Percentiles rank a stretch among this genome's conserved stretches.
These are phyloP conservation scores for Malurus alboscapulatus DNA, from an alignment of 2,113 vertebrate genomes.

Conservation along the genomic window DNA sequence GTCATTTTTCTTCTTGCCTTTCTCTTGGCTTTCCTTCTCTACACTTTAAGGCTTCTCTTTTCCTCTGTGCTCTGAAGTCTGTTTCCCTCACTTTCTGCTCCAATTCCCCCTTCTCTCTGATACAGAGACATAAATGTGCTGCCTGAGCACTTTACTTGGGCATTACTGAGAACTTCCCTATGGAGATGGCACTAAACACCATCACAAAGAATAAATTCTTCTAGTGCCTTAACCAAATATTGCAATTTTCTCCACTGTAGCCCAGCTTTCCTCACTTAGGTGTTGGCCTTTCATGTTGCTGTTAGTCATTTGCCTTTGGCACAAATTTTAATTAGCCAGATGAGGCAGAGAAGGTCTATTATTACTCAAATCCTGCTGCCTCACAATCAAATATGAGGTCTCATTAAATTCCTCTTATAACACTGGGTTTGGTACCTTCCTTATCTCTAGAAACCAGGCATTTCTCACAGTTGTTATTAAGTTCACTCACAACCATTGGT, in stretches of 20 bases:
- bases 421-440: not conserved
- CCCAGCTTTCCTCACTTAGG: not conserved
- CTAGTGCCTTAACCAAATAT: not conserved
- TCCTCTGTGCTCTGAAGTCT: not conserved
- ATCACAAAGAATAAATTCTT: not conserved
- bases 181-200: not conserved
- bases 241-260: not conserved
- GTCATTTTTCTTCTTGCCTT: conserved; percentile 39
- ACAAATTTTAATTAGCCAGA: conserved; percentile 12
- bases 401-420: conserved; percentile 18
- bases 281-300: not conserved
- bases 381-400: not conserved
- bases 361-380: not conserved
- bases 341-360: not conserved
- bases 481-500: not conserved
- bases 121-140: not conserved
- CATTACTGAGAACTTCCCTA: not conserved
- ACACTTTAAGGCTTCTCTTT: not conserved
- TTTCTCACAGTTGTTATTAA: not conserved
- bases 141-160: not conserved
- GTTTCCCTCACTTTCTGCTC: conserved; percentile 7
- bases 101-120: not conserved
- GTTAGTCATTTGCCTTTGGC: not conserved
- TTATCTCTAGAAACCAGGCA: conserved; percentile 30
- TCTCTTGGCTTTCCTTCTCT: not conserved